Evolutionary conservation across 2,888 invertebrate species (phyloP).

Genomic region (Rhingia campestris): DNA sequence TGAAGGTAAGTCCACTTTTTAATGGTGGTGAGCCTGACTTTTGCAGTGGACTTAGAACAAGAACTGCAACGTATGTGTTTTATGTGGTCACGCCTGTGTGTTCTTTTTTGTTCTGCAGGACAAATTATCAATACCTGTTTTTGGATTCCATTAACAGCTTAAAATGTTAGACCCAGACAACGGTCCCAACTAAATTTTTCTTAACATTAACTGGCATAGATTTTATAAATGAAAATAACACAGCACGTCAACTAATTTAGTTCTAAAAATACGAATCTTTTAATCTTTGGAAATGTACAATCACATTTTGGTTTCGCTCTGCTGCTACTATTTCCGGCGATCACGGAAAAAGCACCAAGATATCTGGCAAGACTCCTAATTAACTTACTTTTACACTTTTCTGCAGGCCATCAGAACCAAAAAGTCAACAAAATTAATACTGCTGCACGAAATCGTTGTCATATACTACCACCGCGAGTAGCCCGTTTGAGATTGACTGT

Average conservation of each 20-base stretch:
- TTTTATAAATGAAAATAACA: no score
- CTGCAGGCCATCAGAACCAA: slow-evolving; percentile 16
- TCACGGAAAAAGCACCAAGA: background rate
- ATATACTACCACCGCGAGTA: slow-evolving; percentile 62
- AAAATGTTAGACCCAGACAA: no score
- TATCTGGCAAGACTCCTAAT: slow-evolving; percentile 25
- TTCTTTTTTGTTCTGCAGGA: no score
- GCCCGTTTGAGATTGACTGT: slow-evolving; percentile 36
- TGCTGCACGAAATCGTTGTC: background rate
- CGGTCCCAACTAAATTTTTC: no score
- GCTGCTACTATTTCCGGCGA: slow-evolving; percentile 6
- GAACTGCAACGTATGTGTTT: no score
- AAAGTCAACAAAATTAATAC: slow-evolving; percentile 58
- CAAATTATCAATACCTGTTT: no score
- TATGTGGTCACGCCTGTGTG: no score
- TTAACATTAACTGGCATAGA: no score
- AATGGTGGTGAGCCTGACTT: no score
- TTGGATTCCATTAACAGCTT: no score
- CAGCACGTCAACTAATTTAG: background rate
- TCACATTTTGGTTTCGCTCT: slow-evolving; percentile 29
- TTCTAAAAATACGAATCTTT: slow-evolving; percentile 3
- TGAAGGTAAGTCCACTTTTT: no score
- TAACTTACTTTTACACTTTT: slow-evolving; percentile 51
- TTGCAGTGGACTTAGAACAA: no score
- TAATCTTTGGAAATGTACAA: slow-evolving; percentile 65